phyloP scores from a whole-genome alignment of 2,888 invertebrate species.

The Bruchidius siliquastri region DNA sequence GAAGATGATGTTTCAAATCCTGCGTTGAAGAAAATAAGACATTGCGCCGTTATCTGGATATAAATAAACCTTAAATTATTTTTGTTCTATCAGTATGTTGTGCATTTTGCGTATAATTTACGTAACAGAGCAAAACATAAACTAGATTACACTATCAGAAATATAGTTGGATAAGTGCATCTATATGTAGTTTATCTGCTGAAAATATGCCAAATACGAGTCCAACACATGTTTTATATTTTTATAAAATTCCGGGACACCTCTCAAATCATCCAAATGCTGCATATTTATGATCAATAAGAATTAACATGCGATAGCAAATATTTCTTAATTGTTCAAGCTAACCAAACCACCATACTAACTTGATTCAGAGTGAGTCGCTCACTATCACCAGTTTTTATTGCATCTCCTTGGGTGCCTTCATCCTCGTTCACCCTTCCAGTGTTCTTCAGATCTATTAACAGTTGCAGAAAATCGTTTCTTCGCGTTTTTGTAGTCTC shows the following conservation, averaged over 20 bases:
- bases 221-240: too few species aligned
- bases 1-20: conserved; percentile 45
- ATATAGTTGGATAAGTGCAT: too few species aligned
- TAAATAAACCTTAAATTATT: conserved; percentile 29
- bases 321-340: background rate
- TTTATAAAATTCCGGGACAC: too few species aligned
- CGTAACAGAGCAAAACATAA: too few species aligned
- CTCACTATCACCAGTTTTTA: background rate
- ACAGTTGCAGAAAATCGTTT: conserved; percentile 46
- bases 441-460: conserved; percentile 35
- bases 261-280: too few species aligned
- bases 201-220: too few species aligned
- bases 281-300: too few species aligned
- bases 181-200: too few species aligned
- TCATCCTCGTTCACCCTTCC: background rate
- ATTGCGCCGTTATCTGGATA: conserved; percentile 52
- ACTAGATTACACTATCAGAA: too few species aligned
- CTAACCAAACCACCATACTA: background rate
- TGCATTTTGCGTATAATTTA: too few species aligned
- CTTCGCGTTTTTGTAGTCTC: conserved; percentile 38
- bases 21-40: conserved; percentile 52
- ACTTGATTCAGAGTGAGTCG: background rate
- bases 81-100: conserved; percentile 17
- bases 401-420: background rate
- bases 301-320: too few species aligned